Conservation (phyloP, 1,140 invertebrate species). For the Caerostris darwini region DNA sequence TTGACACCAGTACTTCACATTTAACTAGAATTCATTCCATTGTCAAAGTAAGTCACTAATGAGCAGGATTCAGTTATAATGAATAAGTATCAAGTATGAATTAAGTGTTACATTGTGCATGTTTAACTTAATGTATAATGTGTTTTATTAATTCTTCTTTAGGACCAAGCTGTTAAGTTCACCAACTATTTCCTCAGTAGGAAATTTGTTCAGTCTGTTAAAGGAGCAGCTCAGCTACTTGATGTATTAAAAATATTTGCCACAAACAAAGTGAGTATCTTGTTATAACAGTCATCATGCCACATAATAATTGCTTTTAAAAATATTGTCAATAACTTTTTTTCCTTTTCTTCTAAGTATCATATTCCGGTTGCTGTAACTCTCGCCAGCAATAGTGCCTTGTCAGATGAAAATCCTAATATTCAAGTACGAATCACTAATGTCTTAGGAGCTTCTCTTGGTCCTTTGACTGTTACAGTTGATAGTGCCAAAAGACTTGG, state of each 20-base stretch:
- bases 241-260: conserved; percentile 89
- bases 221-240: conserved; percentile 90
- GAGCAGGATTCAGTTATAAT: no score
- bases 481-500: conserved; percentile 88
- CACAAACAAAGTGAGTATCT: conserved; percentile 84
- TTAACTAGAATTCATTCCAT: no score
- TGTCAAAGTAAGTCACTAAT: no score
- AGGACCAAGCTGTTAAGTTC: conserved; percentile 93
- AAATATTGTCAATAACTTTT: not conserved
- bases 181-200: conserved; percentile 95
- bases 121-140: not conserved
- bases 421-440: conserved; percentile 90
- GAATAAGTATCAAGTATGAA: no score
- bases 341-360: conserved; percentile 81
- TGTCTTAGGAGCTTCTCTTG: conserved; percentile 90
- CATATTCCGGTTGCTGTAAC: conserved; percentile 89
- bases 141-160: conserved; percentile 78
- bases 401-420: conserved; percentile 87
- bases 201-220: conserved; percentile 91
- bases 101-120: not conserved
- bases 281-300: not conserved
- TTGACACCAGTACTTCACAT: no score
- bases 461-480: conserved; percentile 87
- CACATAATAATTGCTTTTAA: not conserved
- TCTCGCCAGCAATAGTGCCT: conserved; percentile 87